Evolutionary conservation across 2,888 invertebrate species (phyloP), one percentile per base, ranked within the genome.

Genomic region (Apotomis capreana): DNA sequence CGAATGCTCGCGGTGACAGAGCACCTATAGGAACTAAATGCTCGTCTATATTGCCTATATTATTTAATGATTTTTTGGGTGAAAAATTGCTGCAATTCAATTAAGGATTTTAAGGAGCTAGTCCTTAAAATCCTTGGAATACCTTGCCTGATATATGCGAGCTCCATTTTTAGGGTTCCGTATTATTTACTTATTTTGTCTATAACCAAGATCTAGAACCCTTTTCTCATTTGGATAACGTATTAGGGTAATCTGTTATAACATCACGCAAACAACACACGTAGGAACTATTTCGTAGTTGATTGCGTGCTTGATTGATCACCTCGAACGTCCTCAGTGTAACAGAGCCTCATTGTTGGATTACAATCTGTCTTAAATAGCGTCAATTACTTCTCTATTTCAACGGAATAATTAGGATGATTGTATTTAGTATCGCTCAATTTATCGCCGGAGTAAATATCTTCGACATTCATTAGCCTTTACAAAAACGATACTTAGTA

Each of bases 231-330:
- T 51, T 58, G 49, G 13, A 36, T 57, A 62, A 44, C 36, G 44
- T 57, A 52, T 62, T 46, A 61, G 49, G 49, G 13, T 68, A 57
- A 52, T 62, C 57, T 52, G 12, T 40, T 62, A 44, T 68, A 52
- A 12, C 51, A 62, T 71, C 68, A 68, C 62, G 58, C 26, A 59
- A 36, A 44, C 36, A 54, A 59, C n/a, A 40, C 26, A 49, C 57
- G 40, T 44, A 51, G 37, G 49, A 65, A 57, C 67, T 37, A 61
- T 62, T 68, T 62, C 13, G 36, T 52, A 49, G 57, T 61, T 13
- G 51, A 62, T 52, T 68, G 52, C 13, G 10, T 40, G 49, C 44
- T 67, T 71, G 61, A 71, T 68, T 68, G 71, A 71, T 68, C 46
- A 58, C 51, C 65, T 67, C 9, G 15, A 13, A 13, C 49, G 40